phyloP scores from a whole-genome alignment of 2,797 vertebrate species.

The Myiotriccus ornatus region DNA sequence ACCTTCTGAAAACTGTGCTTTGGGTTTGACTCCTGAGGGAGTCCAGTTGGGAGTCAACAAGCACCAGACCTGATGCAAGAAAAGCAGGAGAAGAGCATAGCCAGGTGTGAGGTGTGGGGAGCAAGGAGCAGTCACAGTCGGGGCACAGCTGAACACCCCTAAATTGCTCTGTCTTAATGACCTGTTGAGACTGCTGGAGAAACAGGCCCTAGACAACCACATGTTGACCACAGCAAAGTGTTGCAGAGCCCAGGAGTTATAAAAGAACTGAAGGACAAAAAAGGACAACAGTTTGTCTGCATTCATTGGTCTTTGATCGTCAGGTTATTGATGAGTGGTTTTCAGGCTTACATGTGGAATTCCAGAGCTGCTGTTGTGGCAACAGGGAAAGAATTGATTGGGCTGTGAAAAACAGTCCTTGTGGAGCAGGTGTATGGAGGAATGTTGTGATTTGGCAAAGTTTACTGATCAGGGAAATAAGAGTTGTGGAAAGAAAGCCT shows the following conservation, averaged over 20 bases:
- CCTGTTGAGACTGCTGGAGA: background rate
- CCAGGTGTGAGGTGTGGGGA: background rate
- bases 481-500: background rate
- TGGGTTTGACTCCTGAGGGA: background rate
- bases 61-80: background rate
- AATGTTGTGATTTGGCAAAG: background rate
- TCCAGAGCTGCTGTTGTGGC: background rate
- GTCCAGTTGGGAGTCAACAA: fast-evolving
- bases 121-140: background rate
- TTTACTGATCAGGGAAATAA: background rate
- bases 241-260: background rate
- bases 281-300: background rate
- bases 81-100: background rate
- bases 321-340: background rate
- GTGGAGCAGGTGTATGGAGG: background rate
- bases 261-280: background rate
- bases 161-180: background rate
- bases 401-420: background rate
- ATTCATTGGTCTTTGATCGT: background rate
- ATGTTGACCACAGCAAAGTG: background rate
- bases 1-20: background rate
- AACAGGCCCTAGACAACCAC: background rate
- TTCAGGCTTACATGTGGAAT: background rate
- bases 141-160: background rate
- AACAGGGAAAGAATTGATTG: background rate